A percentile compares a stretch with the other conserved stretches of the same genome.
phyloP scores from a whole-genome alignment of 2,797 vertebrate genomes.

The Sebastes elongatus region DNA sequence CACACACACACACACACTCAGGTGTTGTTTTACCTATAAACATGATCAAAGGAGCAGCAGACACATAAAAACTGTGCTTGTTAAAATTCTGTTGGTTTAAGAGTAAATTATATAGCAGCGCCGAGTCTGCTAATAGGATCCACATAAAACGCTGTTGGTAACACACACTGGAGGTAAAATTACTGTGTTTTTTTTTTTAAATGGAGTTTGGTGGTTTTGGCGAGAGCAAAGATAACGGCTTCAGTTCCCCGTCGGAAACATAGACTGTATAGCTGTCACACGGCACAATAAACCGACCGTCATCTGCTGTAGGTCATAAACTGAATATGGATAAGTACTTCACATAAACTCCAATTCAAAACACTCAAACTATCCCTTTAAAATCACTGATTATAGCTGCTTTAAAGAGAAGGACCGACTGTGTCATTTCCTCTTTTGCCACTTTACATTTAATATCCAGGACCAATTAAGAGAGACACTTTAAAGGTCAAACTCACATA shows the following conservation, averaged over 20 bases:
- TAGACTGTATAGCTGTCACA: too few relatives aligned
- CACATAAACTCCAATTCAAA: accelerated
- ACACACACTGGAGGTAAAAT: neutral
- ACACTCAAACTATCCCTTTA: neutral
- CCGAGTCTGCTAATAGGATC: neutral
- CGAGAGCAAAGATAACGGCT: too few relatives aligned
- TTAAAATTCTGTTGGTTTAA: neutral
- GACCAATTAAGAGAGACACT: neutral
- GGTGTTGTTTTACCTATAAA: constrained; percentile 1
- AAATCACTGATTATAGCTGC: neutral
- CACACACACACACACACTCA: neutral
- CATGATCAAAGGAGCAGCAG: constrained; percentile 9
- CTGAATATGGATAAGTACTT: too few relatives aligned
- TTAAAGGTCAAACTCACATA: neutral
- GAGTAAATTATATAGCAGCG: neutral
- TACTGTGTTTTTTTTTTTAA: too few relatives aligned
- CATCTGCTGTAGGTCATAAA: too few relatives aligned
- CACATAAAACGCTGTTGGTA: neutral
- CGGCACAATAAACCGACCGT: too few relatives aligned
- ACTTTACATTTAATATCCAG: neutral
- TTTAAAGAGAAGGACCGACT: neutral
- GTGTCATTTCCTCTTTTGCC: neutral
- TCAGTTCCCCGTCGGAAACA: too few relatives aligned
- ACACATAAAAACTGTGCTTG: neutral
- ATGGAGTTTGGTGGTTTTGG: too few relatives aligned